Percentiles rank a stretch among this genome's conserved stretches.
Conservation (phyloP, 2,113 vertebrate species). For the Lota lota region DNA sequence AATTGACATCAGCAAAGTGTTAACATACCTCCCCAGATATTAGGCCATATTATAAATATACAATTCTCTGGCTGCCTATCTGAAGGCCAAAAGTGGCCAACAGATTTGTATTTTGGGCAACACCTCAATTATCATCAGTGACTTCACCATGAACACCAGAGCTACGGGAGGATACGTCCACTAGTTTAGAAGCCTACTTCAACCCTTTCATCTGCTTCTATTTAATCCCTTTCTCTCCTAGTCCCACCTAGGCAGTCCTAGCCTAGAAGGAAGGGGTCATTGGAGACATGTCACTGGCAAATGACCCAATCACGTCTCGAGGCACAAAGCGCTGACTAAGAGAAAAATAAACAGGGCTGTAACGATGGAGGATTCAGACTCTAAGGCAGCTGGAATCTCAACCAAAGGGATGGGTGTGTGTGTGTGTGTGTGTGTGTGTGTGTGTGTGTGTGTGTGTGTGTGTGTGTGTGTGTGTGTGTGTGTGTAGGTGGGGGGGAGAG, state of each 20-base stretch:
- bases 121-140: too few relatives aligned
- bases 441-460: too few relatives aligned
- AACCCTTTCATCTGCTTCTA: background rate
- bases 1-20: slow-evolving; percentile 32
- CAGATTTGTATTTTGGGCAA: too few relatives aligned
- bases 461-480: too few relatives aligned
- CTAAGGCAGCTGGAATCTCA: slow-evolving; percentile 60
- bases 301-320: slow-evolving; percentile 68
- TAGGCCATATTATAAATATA: too few relatives aligned
- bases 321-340: slow-evolving; percentile 77
- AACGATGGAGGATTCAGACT: slow-evolving; percentile 59
- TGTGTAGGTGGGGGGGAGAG: slow-evolving; percentile 2
- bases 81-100: too few relatives aligned
- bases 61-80: too few relatives aligned
- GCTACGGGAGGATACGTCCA: too few relatives aligned
- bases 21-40: slow-evolving; percentile 22
- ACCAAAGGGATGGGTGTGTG: slow-evolving; percentile 1
- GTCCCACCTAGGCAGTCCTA: background rate
- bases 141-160: too few relatives aligned
- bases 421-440: too few relatives aligned
- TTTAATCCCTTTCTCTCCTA: background rate
- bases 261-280: slow-evolving; percentile 54
- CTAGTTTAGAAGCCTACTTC: too few relatives aligned
- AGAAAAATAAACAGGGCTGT: slow-evolving; percentile 44
- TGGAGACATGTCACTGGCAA: slow-evolving; percentile 67